Evolutionary conservation across 2,888 invertebrate genomes (phyloP), one percentile per base, ranked within the genome.

Genomic region (Beris morrisii): DNA sequence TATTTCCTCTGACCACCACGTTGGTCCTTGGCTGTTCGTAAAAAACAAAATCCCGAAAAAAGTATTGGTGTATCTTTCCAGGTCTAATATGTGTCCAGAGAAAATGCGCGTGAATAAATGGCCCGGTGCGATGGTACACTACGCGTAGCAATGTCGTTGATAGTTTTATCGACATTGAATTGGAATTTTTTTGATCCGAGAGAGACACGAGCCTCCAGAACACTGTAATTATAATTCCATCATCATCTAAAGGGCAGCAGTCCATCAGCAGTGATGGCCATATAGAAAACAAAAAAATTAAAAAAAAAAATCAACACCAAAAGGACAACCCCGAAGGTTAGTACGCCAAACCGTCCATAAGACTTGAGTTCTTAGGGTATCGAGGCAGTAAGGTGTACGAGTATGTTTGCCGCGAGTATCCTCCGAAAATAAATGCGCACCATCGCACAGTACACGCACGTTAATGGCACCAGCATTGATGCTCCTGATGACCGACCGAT

Each of bases 191-290:
- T 45, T 9, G 7, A 48, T 45, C 7, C 30, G 30, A 6, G 28
- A 28, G 48, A 61, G 58, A 64, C 65, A 66, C 65, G 58, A 64
- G 64, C 45, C 58, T 32, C 15, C 68, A 46, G 53, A 63, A 57
- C 45, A 28, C 57, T 64, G 48, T 65, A 66, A 68, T 68, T 68
- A 68, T 68, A 68, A 66, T 68, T 68, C 68, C 68, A 68, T 68
- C 66, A 68, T 46, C 58, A 22, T 59, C 58, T 59, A 46, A 30
- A 59, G 45, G 58, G 46, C 58, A 32, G 44, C 28, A 53, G 58
- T n/a, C 58, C 46, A 59, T 46, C 58, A 46, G 54, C 5, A 7
- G 5, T 54, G 31, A 32, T 54, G 54, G n/a, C 11, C 57, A 43
- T 15, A 9, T 38, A 38, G 38, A 3, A 1, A 38, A 22, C 22